Base-by-base conservation (phyloP, 2,797 vertebrate species). In the Argentina silus region DNA sequence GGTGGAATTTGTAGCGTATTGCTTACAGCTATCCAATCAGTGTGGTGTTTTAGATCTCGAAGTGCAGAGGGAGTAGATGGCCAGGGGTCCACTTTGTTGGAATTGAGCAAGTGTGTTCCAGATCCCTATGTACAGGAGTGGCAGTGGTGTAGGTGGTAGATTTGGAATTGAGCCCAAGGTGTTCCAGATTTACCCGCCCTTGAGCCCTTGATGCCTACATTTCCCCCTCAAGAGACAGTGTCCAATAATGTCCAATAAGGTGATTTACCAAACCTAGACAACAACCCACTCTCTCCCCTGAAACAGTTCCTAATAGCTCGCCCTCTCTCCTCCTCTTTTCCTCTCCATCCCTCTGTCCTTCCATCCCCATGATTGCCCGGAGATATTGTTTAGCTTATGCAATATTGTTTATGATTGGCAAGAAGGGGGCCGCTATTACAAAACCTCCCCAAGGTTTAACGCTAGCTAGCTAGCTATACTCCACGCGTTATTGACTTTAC, bases 331-430 rank as follows among this genome's bases (percentile, higher is more conserved):
- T 14, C 27, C 36, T 42, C 60, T 55, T 23, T 14, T 21, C 8
- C 6, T 15, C 14, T 62, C 11, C 15, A 86, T 86, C 10, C 36
- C 75, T 59, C 76, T 72, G 72, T 81, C 74, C 76, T 74, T 76
- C 61, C 74, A 45, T 80, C 74, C 69, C 47, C 21, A 70, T 81
- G 78, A 48, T 85, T 79, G 79, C 81, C 2, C 43, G 27, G 78
- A 79, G 87, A 87, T 84, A 80, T 89, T 86, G 86, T 92, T 88
- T 88, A 85, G 89, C 86, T 92, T 88, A 90, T 91, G 86, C 88
- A 89, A 87, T 91, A 87, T 91, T 92, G 90, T 93, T 92, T 91
- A 91, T 92, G 92, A 90, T 93, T 91, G 86, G 71, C 90, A 60
- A 23, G 15, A 53, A n/a, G n/a, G 51, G 15, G 89, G 87, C 7